Conservation (phyloP, 2,113 vertebrate species). For the Thryonomys swinderianus region DNA sequence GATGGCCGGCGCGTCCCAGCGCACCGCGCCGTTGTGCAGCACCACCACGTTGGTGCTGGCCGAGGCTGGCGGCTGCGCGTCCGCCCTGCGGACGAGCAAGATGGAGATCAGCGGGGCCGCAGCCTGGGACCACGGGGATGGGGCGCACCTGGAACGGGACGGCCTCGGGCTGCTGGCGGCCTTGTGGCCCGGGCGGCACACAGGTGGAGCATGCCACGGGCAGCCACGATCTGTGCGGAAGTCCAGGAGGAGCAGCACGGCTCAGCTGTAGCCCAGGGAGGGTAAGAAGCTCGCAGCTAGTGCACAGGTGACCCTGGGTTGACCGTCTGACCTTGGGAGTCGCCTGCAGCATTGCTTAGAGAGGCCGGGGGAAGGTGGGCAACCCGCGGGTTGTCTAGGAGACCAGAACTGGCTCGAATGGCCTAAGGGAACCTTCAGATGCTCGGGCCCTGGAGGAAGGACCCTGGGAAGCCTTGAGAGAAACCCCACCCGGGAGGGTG, state of each 20-base stretch:
- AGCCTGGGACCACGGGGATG: accelerated
- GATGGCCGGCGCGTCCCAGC: conserved; percentile 94
- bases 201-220: background rate
- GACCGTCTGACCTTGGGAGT: background rate
- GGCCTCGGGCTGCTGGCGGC: no score
- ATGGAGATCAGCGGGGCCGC: accelerated
- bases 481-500: background rate
- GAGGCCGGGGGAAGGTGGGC: background rate
- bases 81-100: conserved; percentile 85
- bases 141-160: no score
- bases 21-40: conserved; percentile 89
- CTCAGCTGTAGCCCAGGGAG: background rate
- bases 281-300: background rate
- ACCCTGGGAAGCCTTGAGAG: background rate
- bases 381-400: background rate
- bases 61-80: conserved; percentile 88
- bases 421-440: background rate
- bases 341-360: background rate
- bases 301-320: accelerated
- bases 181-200: accelerated
- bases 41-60: conserved; percentile 96
- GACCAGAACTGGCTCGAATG: background rate
- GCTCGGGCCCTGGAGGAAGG: background rate
- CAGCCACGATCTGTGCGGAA: background rate
- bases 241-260: background rate